These are phyloP conservation scores for Chaitophorus viminalis DNA, from an alignment of 2,888 invertebrate species.

Conservation along the genomic window DNA sequence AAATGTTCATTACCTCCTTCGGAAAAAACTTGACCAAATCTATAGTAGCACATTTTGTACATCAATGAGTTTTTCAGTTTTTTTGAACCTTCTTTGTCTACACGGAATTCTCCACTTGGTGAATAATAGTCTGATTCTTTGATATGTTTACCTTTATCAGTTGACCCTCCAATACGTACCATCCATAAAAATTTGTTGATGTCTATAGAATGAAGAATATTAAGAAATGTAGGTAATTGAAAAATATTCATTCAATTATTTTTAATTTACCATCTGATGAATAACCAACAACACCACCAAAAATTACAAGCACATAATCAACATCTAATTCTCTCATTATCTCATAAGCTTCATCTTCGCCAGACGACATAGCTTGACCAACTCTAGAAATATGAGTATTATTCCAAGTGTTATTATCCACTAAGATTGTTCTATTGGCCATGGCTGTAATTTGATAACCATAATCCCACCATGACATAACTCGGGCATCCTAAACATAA, in stretches of 20 bases:
- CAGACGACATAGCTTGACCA: conserved; percentile 98
- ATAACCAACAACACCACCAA: conserved; percentile 98
- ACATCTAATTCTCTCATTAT: conserved; percentile 98
- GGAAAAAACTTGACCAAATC: conserved; percentile 95
- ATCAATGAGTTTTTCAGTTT: conserved; percentile 95
- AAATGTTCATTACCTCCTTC: conserved; percentile 78
- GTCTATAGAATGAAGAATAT: conserved; percentile 71
- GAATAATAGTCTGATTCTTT: conserved; percentile 98
- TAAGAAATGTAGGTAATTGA: conserved; percentile 12
- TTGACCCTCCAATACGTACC: conserved; percentile 96
- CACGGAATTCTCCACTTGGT: conserved; percentile 92
- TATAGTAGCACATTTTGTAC: conserved; percentile 99
- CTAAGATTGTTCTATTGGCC: conserved; percentile 97
- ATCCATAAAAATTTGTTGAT: conserved; percentile 99
- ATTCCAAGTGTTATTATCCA: conserved; percentile 99
- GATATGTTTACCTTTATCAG: conserved; percentile 92
- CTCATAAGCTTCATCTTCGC: conserved; percentile 96
- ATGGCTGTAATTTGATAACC: conserved; percentile 99
- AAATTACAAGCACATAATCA: conserved; percentile 97
- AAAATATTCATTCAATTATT: background rate
- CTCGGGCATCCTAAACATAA: conserved; percentile 81
- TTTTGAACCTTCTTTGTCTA: conserved; percentile 93
- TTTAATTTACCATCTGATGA: conserved; percentile 87
- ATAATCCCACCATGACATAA: conserved; percentile 99
- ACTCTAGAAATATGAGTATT: conserved; percentile 98